Evolutionary conservation across 2,113 vertebrate species (phyloP).

Genomic region (Melanerpes formicivorus): DNA sequence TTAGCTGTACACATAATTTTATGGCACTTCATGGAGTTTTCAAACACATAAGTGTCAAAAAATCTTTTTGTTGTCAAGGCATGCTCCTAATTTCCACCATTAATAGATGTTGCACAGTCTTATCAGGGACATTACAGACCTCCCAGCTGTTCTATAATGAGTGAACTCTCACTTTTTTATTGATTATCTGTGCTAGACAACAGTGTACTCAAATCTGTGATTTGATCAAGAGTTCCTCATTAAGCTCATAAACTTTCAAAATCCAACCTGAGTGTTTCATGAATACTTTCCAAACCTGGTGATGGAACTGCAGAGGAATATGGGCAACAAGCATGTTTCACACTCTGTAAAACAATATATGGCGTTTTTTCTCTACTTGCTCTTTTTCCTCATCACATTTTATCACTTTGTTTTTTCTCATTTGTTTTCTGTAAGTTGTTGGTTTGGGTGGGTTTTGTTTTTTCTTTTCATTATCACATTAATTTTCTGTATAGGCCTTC

Average conservation of each 20-base stretch:
- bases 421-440: not conserved
- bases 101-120: not conserved
- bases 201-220: not conserved
- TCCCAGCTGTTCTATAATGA: not conserved
- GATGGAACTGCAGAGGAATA: not conserved
- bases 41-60: not conserved
- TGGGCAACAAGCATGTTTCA: not conserved
- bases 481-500: not conserved
- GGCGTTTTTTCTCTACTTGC: not conserved
- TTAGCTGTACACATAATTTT: not conserved
- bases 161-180: not conserved
- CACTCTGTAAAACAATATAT: not conserved
- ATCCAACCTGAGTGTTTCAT: not conserved
- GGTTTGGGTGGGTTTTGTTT: not conserved
- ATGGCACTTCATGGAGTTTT: not conserved
- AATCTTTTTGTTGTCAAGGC: not conserved
- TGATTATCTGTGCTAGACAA: slow-evolving; percentile 5
- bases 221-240: not conserved
- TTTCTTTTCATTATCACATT: not conserved
- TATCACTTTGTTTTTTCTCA: not conserved
- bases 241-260: not conserved
- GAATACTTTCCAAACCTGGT: not conserved
- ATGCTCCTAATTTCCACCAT: not conserved
- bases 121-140: not conserved
- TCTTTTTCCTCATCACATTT: not conserved